Evolutionary conservation across 2,888 invertebrate species (phyloP).

Genomic region (Epiblema foenella): DNA sequence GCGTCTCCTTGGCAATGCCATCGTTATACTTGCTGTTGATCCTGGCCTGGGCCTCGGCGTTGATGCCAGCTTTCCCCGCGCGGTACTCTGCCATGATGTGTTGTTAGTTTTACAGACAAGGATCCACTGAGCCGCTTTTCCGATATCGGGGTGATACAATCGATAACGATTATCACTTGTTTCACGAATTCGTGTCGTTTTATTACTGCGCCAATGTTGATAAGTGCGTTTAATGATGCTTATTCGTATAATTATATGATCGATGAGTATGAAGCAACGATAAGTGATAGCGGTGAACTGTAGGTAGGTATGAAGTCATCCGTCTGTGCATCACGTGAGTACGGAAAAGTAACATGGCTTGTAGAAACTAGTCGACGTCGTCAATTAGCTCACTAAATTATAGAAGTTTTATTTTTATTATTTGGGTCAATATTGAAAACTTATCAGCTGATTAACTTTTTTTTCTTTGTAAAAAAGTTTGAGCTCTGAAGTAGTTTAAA

Average conservation of each 20-base stretch:
- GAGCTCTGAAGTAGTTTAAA: neutral
- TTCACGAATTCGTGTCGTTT: conserved; percentile 61
- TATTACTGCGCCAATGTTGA: conserved; percentile 42
- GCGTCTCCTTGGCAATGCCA: conserved; percentile 94
- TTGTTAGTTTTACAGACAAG: conserved; percentile 71
- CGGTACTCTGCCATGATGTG: conserved; percentile 80
- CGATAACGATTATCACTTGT: conserved; percentile 73
- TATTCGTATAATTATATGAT: conserved; percentile 36
- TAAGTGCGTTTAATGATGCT: conserved; percentile 26
- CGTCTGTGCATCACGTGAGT: conserved; percentile 3
- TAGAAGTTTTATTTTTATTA: neutral
- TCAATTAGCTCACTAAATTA: neutral
- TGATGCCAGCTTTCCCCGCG: conserved; percentile 81
- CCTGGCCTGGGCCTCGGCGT: conserved; percentile 82
- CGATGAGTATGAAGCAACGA: conserved; percentile 21
- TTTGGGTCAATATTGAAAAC: no score
- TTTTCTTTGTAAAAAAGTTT: neutral
- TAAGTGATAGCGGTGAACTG: conserved; percentile 3
- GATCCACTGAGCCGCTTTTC: conserved; percentile 74
- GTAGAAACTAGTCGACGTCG: neutral
- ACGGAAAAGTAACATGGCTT: neutral
- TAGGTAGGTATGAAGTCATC: conserved; percentile 1
- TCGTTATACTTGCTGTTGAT: conserved; percentile 98
- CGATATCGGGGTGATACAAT: conserved; percentile 70
- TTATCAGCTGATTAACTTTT: neutral